phyloP scores from a whole-genome alignment of 2,888 invertebrate species.

The Hoplodrina blanda region DNA sequence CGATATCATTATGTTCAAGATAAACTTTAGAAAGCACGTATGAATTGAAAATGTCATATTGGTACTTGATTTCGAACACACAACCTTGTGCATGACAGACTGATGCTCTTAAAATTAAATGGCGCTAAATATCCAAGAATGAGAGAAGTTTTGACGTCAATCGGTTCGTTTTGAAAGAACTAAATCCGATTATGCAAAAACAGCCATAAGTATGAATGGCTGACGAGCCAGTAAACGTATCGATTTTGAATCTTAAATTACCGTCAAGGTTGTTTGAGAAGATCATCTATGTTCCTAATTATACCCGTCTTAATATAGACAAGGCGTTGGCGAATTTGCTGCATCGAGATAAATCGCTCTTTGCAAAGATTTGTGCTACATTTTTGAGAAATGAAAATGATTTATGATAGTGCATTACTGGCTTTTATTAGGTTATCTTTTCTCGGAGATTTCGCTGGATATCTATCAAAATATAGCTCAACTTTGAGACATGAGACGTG shows the following conservation, averaged over 20 bases:
- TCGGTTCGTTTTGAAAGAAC: not conserved
- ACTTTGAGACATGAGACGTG: slow-evolving; percentile 6
- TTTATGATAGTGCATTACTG: slow-evolving; percentile 44
- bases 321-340: slow-evolving; percentile 53
- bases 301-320: slow-evolving; percentile 62
- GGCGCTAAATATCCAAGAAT: not conserved
- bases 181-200: not conserved
- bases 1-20: too few species aligned
- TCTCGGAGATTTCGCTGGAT: slow-evolving; percentile 21
- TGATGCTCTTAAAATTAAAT: too few species aligned
- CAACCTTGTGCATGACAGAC: too few species aligned
- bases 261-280: slow-evolving; percentile 60
- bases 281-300: slow-evolving; percentile 61
- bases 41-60: too few species aligned
- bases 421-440: slow-evolving; percentile 42
- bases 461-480: slow-evolving; percentile 21
- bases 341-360: slow-evolving; percentile 41
- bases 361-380: slow-evolving; percentile 17
- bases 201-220: slow-evolving; percentile 37
- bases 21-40: too few species aligned
- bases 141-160: not conserved
- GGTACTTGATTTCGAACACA: too few species aligned
- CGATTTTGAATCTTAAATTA: slow-evolving; percentile 63
- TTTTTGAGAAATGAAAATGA: slow-evolving; percentile 30
- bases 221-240: slow-evolving; percentile 53